phyloP scores from a whole-genome alignment of 2,113 vertebrate genomes.

The Cnemophilus loriae region DNA sequence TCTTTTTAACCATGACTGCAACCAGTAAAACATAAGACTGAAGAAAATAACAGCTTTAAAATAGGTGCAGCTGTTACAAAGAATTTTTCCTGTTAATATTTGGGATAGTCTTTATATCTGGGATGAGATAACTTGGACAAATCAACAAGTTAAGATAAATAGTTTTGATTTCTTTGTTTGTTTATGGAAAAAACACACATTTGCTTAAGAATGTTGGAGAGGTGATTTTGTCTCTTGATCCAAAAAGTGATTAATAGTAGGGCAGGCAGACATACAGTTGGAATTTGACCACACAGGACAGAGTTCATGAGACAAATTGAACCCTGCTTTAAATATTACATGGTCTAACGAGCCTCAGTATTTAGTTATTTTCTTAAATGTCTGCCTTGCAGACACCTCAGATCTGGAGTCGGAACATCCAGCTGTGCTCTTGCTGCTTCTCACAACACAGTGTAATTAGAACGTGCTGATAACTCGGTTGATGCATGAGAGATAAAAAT shows the following conservation, averaged over 20 bases:
- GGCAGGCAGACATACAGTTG: conserved; percentile 40
- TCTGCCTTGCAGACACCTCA: conserved; percentile 30
- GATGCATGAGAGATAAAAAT: conserved; percentile 59
- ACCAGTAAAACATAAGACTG: neutral
- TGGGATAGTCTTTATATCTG: conserved; percentile 11
- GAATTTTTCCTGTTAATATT: neutral
- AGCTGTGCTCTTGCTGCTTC: conserved; percentile 54
- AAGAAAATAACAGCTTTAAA: neutral
- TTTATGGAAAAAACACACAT: conserved; percentile 36
- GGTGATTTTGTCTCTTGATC: conserved; percentile 50
- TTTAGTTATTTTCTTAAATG: conserved; percentile 45
- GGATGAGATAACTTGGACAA: conserved; percentile 48
- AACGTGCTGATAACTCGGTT: conserved; percentile 52
- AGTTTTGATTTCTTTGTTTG: conserved; percentile 45
- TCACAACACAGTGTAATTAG: conserved; percentile 54
- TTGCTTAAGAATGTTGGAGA: conserved; percentile 59
- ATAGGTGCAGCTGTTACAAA: conserved; percentile 14
- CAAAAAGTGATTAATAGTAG: conserved; percentile 51
- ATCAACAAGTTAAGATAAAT: conserved; percentile 39
- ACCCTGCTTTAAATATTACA: conserved; percentile 32
- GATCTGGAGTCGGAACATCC: conserved; percentile 47
- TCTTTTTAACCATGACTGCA: neutral
- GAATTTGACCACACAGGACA: conserved; percentile 55
- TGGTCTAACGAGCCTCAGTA: conserved; percentile 37
- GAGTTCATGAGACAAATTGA: conserved; percentile 49